These are phyloP conservation scores for Limnephilus marmoratus DNA, from an alignment of 2,888 invertebrate species.

Conservation along the genomic window DNA sequence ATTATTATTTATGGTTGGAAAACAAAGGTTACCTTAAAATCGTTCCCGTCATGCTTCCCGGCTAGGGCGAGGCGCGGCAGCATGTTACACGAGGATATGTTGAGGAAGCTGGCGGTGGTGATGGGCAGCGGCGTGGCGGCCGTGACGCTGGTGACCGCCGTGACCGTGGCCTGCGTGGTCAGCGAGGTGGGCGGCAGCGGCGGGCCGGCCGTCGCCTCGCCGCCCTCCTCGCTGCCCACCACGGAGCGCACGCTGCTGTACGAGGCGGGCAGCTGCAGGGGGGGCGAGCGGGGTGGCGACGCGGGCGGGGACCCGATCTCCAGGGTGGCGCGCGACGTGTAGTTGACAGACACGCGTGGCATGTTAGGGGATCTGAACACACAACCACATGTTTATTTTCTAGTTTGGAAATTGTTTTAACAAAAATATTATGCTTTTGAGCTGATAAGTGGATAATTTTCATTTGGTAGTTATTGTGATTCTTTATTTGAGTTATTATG, in stretches of 20 bases:
- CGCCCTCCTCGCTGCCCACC: conserved; percentile 67
- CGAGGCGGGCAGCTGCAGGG: conserved; percentile 71
- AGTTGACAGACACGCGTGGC: conserved; percentile 70
- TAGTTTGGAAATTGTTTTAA: background rate
- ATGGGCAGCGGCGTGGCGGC: conserved; percentile 40
- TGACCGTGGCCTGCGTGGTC: conserved; percentile 4
- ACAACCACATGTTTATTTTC: background rate
- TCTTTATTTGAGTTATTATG: too few species aligned
- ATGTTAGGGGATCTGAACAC: conserved; percentile 16
- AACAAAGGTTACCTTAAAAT: conserved; percentile 47
- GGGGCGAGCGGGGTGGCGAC: conserved; percentile 70
- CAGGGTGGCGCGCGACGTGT: conserved; percentile 76
- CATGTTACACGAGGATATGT: conserved; percentile 36
- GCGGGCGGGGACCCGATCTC: conserved; percentile 72
- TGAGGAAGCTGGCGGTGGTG: conserved; percentile 45
- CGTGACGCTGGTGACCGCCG: conserved; percentile 44
- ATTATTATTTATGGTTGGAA: too few species aligned
- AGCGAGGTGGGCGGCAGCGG: conserved; percentile 24
- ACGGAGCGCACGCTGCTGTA: conserved; percentile 68
- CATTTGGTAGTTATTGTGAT: too few species aligned
- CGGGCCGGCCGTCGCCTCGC: conserved; percentile 43
- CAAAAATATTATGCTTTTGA: background rate
- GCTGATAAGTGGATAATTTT: background rate
- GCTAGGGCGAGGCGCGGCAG: conserved; percentile 24
- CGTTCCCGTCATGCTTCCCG: conserved; percentile 46